phyloP scores from a whole-genome alignment of 2,113 vertebrate genomes.

The Muntiacus reevesi region DNA sequence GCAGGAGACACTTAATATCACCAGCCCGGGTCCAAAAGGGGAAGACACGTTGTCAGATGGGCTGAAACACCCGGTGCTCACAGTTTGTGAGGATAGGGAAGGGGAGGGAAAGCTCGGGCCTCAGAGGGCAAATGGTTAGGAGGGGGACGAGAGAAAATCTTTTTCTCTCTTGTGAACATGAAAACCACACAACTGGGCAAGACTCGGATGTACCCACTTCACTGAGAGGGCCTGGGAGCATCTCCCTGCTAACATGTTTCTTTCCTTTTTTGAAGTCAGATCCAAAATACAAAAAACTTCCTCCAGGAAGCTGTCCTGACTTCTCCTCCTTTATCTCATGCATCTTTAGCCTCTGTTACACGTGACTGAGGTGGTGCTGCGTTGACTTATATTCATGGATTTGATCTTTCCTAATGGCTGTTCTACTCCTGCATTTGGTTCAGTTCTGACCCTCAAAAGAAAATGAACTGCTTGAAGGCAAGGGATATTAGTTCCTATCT shows the following conservation, averaged over 20 bases:
- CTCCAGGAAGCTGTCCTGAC: background rate
- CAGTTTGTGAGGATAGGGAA: background rate
- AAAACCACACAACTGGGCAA: background rate
- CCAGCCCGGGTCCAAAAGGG: background rate
- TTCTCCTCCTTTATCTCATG: fast-evolving
- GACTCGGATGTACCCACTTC: background rate
- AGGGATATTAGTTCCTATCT: background rate
- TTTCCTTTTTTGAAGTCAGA: background rate
- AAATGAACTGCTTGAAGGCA: background rate
- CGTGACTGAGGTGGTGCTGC: fast-evolving
- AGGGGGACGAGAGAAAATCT: background rate
- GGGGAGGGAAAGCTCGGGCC: background rate
- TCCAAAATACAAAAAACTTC: background rate
- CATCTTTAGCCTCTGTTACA: background rate
- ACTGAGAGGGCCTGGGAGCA: background rate
- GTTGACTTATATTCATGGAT: background rate
- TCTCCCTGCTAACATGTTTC: background rate
- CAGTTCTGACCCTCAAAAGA: background rate
- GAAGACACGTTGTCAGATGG: background rate
- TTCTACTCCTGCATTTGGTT: background rate
- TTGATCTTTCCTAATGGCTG: background rate
- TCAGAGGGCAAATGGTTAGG: background rate
- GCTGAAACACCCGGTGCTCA: background rate
- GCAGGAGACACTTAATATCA: background rate
- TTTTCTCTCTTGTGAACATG: background rate